Conservation (phyloP, 2,888 invertebrate species). For the Plebejus anna region DNA sequence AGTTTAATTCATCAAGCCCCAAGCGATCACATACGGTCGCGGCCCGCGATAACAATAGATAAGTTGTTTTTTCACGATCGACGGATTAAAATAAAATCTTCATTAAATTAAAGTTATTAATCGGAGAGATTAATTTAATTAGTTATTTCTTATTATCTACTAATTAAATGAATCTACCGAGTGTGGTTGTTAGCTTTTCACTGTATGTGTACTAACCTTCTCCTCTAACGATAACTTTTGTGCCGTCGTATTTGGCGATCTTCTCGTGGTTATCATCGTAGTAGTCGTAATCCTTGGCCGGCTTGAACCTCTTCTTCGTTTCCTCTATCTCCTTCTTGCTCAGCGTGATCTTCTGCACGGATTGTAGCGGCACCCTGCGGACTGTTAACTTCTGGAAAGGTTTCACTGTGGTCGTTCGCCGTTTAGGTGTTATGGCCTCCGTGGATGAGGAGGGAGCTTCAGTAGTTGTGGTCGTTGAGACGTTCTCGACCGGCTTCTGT, state of each 20-base stretch:
- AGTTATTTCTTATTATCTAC: no score
- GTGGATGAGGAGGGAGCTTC: conserved; percentile 36
- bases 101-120: no score
- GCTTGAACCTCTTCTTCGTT: conserved; percentile 42
- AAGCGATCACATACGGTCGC: no score
- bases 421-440: conserved; percentile 42
- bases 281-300: conserved; percentile 82
- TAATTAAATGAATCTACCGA: no score
- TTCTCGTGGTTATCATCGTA: conserved; percentile 84
- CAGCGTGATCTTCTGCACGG: conserved; percentile 24
- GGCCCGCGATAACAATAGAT: no score
- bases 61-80: no score
- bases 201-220: conserved; percentile 57
- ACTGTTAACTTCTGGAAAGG: conserved; percentile 55
- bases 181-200: not conserved
- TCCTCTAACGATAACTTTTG: conserved; percentile 77
- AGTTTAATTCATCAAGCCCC: no score
- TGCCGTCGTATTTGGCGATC: conserved; percentile 70
- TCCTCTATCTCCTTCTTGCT: conserved; percentile 29
- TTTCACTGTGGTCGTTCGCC: conserved; percentile 42
- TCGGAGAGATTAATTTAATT: no score
- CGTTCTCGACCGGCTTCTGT: conserved; percentile 47
- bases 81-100: no score
- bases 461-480: conserved; percentile 39
- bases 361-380: conserved; percentile 29